Base-by-base conservation (phyloP, 23 tunicate genomes). In the Botrylloides violaceus region DNA sequence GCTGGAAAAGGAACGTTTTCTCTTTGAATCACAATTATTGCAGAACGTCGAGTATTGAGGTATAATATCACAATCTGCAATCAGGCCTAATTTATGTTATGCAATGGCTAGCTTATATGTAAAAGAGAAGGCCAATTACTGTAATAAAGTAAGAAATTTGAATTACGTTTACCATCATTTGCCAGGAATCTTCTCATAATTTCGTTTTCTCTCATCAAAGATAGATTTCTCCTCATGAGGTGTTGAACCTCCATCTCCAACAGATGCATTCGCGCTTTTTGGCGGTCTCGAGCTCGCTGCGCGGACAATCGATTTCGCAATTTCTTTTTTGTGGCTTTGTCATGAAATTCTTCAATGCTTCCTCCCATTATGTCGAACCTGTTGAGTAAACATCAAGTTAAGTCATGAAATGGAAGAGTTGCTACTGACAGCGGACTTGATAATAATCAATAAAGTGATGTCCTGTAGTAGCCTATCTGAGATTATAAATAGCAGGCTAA, bases 281-380 rank as follows among this genome's bases (percentile, higher is more conserved):
- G 74, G 5, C 74, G 74, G 37, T 68, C 74, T 36, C 74, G 29
- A 4, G 74, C 74, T 37, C 74, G 36, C n/a, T 68, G 74, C 26
- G 74, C 74, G 4, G 74, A 68, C 30, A 32, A 56, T 36, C 58
- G 24, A 28, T 68, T 68, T 25, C 74, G 43, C 56, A 68, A 26
- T 22, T 68, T 68, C 58, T 68, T 68, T 37, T 43, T n/a, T n/a
- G 37, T 32, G 27, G 24, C 74, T 37, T 68, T 68, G 19, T 32
- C 74, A 20, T 37, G 32, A 19, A 3, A 1, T 68, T 68, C 74
- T 0, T 1, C 65, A 15, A 60, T 15, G 19, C 18, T 20, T 29
- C 65, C 32, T 60, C 65, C 31, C 65, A 29, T 43, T 15, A 15
- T 43, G 15, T 43, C n/a, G n/a, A n/a, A n/a, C n/a, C n/a, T n/a